These are phyloP conservation scores for Gadopsis bispinosus DNA, from an alignment of 2,797 vertebrate genomes.

Conservation along the genomic window DNA sequence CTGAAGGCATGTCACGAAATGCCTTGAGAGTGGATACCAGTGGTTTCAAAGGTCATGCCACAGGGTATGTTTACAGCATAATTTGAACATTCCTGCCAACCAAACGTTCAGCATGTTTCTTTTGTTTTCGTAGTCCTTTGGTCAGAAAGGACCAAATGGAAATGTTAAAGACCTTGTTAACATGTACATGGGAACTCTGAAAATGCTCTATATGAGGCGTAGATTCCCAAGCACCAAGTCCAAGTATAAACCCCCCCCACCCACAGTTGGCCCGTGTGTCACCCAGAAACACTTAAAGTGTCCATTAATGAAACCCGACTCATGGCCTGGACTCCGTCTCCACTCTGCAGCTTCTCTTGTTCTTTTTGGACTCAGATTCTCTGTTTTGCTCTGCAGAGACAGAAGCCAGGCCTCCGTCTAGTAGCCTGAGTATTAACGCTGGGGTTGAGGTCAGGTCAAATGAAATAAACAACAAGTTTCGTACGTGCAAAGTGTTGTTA, in stretches of 20 bases:
- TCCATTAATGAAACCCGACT: slow-evolving; percentile 63
- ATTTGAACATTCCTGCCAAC: slow-evolving; percentile 31
- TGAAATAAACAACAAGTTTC: slow-evolving; percentile 51
- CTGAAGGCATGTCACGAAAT: slow-evolving; percentile 28
- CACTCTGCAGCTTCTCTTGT: slow-evolving; percentile 31
- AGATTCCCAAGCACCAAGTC: slow-evolving; percentile 35
- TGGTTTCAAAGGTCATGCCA: slow-evolving; percentile 49
- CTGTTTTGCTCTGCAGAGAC: slow-evolving; percentile 58
- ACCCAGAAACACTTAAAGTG: slow-evolving; percentile 61
- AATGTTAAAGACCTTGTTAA: slow-evolving; percentile 31
- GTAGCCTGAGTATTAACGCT: slow-evolving; percentile 56
- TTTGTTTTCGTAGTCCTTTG: slow-evolving; percentile 28
- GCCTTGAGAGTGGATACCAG: slow-evolving; percentile 9
- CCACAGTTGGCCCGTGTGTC: slow-evolving; percentile 51
- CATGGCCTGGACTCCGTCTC: slow-evolving; percentile 71
- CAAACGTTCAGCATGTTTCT: slow-evolving; percentile 20
- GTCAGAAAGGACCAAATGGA: slow-evolving; percentile 17
- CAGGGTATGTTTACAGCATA: slow-evolving; percentile 27
- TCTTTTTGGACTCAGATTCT: slow-evolving; percentile 29
- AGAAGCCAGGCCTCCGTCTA: slow-evolving; percentile 75
- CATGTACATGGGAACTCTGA: slow-evolving; percentile 40
- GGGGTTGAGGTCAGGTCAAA: slow-evolving; percentile 69
- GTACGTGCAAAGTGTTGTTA: slow-evolving; percentile 44
- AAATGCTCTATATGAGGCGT: not conserved
- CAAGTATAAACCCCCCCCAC: slow-evolving; percentile 15